Base-by-base conservation (phyloP, 2,797 vertebrate species). In the Sebastes diaconus region DNA sequence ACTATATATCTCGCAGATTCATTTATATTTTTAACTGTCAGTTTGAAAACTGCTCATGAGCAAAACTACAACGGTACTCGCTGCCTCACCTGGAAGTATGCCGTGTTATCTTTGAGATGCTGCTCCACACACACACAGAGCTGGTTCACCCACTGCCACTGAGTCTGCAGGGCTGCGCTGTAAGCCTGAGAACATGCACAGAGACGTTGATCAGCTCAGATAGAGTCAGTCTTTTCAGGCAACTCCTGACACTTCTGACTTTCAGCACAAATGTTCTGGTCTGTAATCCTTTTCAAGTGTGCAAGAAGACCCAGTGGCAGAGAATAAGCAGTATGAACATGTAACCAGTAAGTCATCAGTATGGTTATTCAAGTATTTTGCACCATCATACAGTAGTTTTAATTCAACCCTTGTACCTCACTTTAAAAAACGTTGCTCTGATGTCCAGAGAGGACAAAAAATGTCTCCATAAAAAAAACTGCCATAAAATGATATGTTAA, bases 111-210 rank as follows among this genome's bases (percentile, higher is more conserved):
- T 91, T 96, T 98, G 70, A 99, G 95, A 11, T 99, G 98, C 82
- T 98, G 97, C 80, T 99, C 99, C 39, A 99, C 98, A 22, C 98
- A 99, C 36, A 97, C 83, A 82, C 97, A 98, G 9, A 99, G 95
- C 94, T 99, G 97, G 70, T 96, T 96, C 78, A 99, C 97, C 99
- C 99, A 99, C 92, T 98, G 97, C 96, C 98, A 96, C 84, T 99
- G 99, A 1, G 96, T 98, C 93, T 98, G 97, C 76, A 99, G 95
- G 0, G 99, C 99, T 3, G 98, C 98, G 1, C 97, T 98, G 93
- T 99, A 99, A 5, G 98, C 98, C 99, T 99, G 92, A 1, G 22
- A 3, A 89, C 12, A 65, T 0, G 20, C 5, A 72, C 5, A 72
- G 46, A 34, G 58, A 68, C 9, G n/a, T 1, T 42, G 16, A 32